Base-by-base conservation (phyloP, 2,797 vertebrate genomes). In the Phalanger gymnotis region DNA sequence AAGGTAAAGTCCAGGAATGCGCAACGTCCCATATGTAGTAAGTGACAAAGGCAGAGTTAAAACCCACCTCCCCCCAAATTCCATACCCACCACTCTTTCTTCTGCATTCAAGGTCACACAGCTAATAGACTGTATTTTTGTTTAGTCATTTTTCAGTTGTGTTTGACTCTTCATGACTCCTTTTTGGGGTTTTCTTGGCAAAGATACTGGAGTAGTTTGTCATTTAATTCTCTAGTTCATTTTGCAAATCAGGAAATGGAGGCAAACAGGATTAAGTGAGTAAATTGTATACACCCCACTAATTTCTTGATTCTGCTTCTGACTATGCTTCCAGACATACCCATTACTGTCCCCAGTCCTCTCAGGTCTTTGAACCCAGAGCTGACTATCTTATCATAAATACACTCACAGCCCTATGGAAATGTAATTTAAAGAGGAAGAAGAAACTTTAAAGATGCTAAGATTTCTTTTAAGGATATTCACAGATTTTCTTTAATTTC, bases 391-490 rank as follows among this genome's bases (percentile, higher is more conserved):
- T 51, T 93, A 54, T 93, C 57, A 91, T n/a, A 94, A 91, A 96
- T 54, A 73, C 22, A 51, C 30, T 53, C 55, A 12, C 51, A 11
- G n/a, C 52, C 90, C 90, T 57, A 87, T 93, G 53, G 93, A 92
- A 58, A 55, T 90, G 95, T 94, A 66, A 91, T 56, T 96, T 34
- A 40, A 19, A n/a, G 34, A 93, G 73, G 73, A 96, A 90, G 90
- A 94, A 96, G 56, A 73, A 92, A 11, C 53, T 40, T 16, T 31
- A 40, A 30, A 51, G 16, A 4, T 1, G 16, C 27, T 96, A 93
- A 51, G 90, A 34, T 96, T 94, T 92, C 61, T 92, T 47, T 97
- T 92, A 95, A 97, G 55, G 92, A 92, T 93, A 94, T 53, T 95
- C 34, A 73, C 96, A 92, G 89, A 93, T 93, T 96, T 96, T 55